A percentile compares a stretch with the other conserved stretches of the same genome.
Evolutionary conservation across 2,113 vertebrate species (phyloP).

Genomic region (Bos javanicus): DNA sequence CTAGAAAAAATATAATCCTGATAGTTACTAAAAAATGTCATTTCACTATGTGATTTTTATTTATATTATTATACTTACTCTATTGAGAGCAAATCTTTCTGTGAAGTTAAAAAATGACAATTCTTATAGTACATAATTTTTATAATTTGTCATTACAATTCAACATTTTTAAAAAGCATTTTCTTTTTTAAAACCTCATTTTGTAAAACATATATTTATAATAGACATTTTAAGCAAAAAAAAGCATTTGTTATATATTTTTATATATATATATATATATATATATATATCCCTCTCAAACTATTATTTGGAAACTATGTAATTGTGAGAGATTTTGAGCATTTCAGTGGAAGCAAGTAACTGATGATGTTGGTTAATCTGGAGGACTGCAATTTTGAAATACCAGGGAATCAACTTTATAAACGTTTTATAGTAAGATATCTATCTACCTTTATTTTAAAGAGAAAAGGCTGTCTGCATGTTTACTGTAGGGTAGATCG

Average conservation of each 20-base stretch:
- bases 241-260: neutral
- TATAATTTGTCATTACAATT: neutral
- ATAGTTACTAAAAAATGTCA: neutral
- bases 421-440: neutral
- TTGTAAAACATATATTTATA: neutral
- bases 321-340: neutral
- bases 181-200: neutral
- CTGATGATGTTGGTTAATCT: neutral
- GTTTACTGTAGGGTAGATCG: neutral
- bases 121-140: neutral
- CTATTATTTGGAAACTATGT: neutral
- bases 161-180: conserved; percentile 11
- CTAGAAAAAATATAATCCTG: neutral
- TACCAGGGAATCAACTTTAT: neutral
- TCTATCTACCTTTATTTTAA: neutral
- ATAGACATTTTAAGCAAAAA: neutral
- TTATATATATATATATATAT: neutral
- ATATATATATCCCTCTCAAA: neutral
- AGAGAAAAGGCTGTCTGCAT: neutral
- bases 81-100: neutral
- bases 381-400: neutral
- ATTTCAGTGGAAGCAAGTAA: neutral
- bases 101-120: neutral
- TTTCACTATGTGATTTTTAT: conserved; percentile 25
- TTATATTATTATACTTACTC: neutral